Evolutionary conservation across 2,797 vertebrate species (phyloP).

Genomic region (Bovichtus variegatus): DNA sequence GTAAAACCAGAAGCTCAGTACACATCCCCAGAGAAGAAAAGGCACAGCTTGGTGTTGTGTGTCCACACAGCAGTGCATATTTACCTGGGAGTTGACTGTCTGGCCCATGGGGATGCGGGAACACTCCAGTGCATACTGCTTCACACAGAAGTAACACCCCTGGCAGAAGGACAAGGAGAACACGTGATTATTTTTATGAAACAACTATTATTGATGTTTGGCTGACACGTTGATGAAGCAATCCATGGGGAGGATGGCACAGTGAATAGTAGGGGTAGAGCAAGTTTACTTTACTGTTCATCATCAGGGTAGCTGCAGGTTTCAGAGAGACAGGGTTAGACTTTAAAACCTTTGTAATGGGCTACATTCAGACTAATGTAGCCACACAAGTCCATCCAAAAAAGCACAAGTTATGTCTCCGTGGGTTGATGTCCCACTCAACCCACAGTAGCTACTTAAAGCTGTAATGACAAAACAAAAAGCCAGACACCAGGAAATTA

Average conservation of each 20-base stretch:
- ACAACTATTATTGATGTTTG: background rate
- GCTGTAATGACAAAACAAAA: background rate
- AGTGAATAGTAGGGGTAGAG: no score
- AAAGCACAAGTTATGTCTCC: slow-evolving; percentile 4
- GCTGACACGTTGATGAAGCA: background rate
- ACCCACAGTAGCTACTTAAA: background rate
- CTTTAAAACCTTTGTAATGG: slow-evolving; percentile 2
- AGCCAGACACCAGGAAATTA: background rate
- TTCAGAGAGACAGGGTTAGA: background rate
- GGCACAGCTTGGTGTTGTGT: background rate
- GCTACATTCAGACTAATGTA: background rate
- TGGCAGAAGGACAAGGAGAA: slow-evolving; percentile 55
- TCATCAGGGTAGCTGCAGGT: background rate
- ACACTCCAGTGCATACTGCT: slow-evolving; percentile 97
- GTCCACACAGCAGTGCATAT: slow-evolving; percentile 1
- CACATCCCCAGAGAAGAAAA: background rate
- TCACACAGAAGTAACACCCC: slow-evolving; percentile 99
- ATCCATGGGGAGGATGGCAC: background rate
- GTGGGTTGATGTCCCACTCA: background rate
- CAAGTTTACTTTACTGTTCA: background rate
- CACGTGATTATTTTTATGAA: background rate
- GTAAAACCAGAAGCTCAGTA: background rate
- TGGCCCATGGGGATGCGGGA: slow-evolving; percentile 98
- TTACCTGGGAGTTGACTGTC: slow-evolving; percentile 98
- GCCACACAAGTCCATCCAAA: background rate